Percentiles rank a stretch among this genome's conserved stretches.
Conservation (phyloP, 1,140 invertebrate genomes). For the Psix sp. region DNA sequence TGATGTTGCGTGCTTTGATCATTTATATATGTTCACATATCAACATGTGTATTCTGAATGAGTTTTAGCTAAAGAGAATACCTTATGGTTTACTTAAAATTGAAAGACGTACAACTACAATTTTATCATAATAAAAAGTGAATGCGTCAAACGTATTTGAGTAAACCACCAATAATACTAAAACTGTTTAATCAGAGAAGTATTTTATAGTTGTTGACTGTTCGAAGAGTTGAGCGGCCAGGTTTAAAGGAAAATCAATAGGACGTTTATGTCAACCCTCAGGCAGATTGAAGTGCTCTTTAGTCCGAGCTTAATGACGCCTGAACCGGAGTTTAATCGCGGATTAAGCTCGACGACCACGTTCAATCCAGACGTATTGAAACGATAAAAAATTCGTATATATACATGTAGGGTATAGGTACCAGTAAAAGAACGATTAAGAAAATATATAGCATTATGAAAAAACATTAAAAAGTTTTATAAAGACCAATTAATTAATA, state of each 20-base stretch:
- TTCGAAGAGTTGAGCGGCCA: constrained; percentile 65
- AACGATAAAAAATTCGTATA: constrained; percentile 64
- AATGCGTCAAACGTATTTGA: constrained; percentile 25
- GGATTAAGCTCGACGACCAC: constrained; percentile 69
- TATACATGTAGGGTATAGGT: constrained; percentile 28
- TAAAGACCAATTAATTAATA: constrained; percentile 11
- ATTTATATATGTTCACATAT: no score
- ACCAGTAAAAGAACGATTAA: constrained; percentile 40
- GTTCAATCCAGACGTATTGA: constrained; percentile 57
- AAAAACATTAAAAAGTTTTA: constrained; percentile 21
- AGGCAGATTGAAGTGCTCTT: constrained; percentile 70
- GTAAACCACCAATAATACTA: constrained; percentile 57
- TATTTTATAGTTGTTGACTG: constrained; percentile 62
- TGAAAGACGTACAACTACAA: constrained; percentile 1
- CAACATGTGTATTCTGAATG: no score
- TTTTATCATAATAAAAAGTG: constrained; percentile 11
- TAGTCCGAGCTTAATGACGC: constrained; percentile 72
- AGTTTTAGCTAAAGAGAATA: not conserved
- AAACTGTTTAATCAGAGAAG: constrained; percentile 63
- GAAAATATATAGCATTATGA: constrained; percentile 24
- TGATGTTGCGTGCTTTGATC: no score
- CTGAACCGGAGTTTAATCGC: constrained; percentile 71
- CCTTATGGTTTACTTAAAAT: no score
- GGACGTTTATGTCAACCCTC: constrained; percentile 67
- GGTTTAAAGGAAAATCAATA: constrained; percentile 72